Evolutionary conservation across 2,113 vertebrate species (phyloP).

Genomic region (Oryzias javanicus): DNA sequence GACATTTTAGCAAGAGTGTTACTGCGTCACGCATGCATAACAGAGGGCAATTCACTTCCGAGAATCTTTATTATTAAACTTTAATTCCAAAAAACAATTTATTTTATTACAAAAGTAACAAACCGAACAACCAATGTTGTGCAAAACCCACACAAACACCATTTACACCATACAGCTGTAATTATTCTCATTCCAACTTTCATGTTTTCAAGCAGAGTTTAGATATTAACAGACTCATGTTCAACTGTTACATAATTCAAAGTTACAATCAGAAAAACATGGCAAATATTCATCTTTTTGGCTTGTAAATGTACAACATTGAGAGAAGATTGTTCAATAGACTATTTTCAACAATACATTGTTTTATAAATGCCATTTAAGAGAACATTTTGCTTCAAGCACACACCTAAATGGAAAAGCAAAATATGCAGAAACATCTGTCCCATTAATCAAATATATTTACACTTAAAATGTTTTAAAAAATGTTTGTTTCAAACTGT

Average conservation of each 20-base stretch:
- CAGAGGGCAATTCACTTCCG: constrained; percentile 18
- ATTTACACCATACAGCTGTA: constrained; percentile 11
- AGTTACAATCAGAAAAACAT: no score
- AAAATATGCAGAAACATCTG: background rate
- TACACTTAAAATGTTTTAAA: constrained; percentile 9
- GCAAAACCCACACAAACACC: constrained; percentile 9
- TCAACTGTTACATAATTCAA: no score
- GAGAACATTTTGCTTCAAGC: constrained; percentile 10
- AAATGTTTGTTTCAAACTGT: no score
- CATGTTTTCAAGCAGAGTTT: no score
- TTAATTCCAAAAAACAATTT: constrained; percentile 41
- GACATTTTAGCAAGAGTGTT: constrained; percentile 17
- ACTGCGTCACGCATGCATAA: background rate
- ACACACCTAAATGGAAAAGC: constrained; percentile 9
- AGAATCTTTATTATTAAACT: constrained; percentile 41
- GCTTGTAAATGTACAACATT: no score
- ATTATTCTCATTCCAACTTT: background rate
- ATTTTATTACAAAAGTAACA: constrained; percentile 18
- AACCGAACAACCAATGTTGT: constrained; percentile 9
- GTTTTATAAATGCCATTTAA: background rate
- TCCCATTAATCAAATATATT: constrained; percentile 16
- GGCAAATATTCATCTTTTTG: no score
- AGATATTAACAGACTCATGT: no score
- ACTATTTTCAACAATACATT: background rate
- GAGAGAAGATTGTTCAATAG: background rate